Base-by-base conservation (phyloP, 2,888 invertebrate genomes). In the Lathronympha strigana region DNA sequence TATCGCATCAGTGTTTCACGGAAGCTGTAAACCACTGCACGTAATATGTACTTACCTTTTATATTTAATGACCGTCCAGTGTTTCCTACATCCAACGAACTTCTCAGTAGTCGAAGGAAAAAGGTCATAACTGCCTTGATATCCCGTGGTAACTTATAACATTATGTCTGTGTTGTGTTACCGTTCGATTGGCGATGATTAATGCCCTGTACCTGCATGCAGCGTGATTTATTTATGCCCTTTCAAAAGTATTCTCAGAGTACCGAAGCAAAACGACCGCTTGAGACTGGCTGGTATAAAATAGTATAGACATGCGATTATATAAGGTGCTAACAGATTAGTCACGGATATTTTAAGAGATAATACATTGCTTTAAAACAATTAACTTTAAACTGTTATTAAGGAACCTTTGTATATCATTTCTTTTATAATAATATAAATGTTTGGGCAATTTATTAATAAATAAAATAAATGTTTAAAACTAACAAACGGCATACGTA, bases 221-320 rank as follows among this genome's bases (percentile, higher is more conserved):
- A 62, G 45, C 62, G 45, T 62, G 62, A 62, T 62, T 62, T 62
- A 62, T 62, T 62, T 54, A 54, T 23, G 38, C 62, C 62, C 47
- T 47, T 61, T 61, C 60, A 13, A 15, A 47, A 23, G 21, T 21
- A 47, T 47, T 23, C n/a, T 23, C 47, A 47, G 5, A 23, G 19
- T 43, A 43, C 43, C 17, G 1, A 6, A 6, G 9, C 9, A n/a
- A n/a, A 36, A 1, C n/a, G n/a, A 36, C 28, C 28, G 28, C 3
- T 3, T 28, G 28, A n/a, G n/a, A n/a, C n/a, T n/a, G n/a, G n/a
- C n/a, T 25, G 25, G 25, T 4, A 38, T 38, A 15, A 38, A 15
- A n/a, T 5, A 4, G n/a, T 4, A 38, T 15, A n/a, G n/a, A n/a
- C n/a, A n/a, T n/a, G n/a, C n/a, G n/a, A n/a, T n/a, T n/a, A n/a